phyloP scores from a whole-genome alignment of 30 jellyfish, hydroid and myxozoan genomes.

The Hydractinia symbiolongicarpus region DNA sequence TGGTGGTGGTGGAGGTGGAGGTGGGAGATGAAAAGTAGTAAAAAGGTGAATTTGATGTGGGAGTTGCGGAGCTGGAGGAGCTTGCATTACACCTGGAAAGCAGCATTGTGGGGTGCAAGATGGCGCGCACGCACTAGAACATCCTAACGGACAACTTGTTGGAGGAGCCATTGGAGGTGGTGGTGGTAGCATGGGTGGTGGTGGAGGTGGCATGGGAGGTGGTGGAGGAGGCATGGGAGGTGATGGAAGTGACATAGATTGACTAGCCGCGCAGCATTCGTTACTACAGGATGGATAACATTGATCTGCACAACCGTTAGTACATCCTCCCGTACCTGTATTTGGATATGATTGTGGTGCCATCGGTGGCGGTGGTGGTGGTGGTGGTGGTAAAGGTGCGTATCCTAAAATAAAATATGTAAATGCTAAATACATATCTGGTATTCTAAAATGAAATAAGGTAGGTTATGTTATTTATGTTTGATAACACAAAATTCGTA shows the following conservation, averaged over 20 bases:
- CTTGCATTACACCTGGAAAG: constrained; percentile 42
- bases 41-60: constrained; percentile 38
- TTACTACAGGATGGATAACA: constrained; percentile 76
- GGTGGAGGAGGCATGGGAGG: constrained; percentile 47
- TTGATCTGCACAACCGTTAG: constrained; percentile 49
- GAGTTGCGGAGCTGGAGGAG: constrained; percentile 46
- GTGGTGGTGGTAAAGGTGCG: constrained; percentile 18
- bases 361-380: constrained; percentile 51
- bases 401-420: background rate
- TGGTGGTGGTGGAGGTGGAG: constrained; percentile 55
- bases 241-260: constrained; percentile 38
- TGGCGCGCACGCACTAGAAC: constrained; percentile 78
- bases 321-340: constrained; percentile 29
- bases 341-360: constrained; percentile 39
- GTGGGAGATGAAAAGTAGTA: constrained; percentile 42
- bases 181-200: constrained; percentile 43
- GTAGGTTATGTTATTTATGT: too few relatives aligned
- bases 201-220: constrained; percentile 11
- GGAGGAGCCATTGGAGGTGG: constrained; percentile 56
- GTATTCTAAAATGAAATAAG: too few relatives aligned
- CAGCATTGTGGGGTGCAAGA: constrained; percentile 93
- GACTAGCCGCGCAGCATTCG: constrained; percentile 64
- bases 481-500: background rate
- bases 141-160: constrained; percentile 57
- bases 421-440: too few relatives aligned